Evolutionary conservation across 1,140 invertebrate genomes (phyloP), one percentile per base, ranked within the genome.

Genomic region (Panagrolaimus sp.): DNA sequence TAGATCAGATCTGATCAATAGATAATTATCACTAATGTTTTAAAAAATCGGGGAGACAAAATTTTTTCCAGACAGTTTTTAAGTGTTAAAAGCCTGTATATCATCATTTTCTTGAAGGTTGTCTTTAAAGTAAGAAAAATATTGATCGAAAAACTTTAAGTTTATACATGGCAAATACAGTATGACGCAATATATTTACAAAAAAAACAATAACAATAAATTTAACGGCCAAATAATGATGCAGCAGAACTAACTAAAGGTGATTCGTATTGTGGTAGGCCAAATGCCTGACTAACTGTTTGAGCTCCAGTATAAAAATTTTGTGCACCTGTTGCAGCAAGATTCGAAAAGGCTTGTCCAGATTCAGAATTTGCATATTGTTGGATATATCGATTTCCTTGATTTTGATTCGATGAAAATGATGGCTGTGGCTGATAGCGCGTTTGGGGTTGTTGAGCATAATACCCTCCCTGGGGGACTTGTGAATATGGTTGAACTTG

Each of bases 271-370:
- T 57, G 11, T 27, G 20, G 51, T 1, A 64, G 23, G 9, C 63
- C 63, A 20, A 64, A 64, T 11, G 63, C 63, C n/a, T 64, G 20
- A 5, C 63, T 31, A 0, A 64, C 63, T 5, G 38, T 23, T 64
- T 64, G 63, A 8, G 63, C 63, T 14, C 63, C 63, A 13, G 11
- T 64, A 9, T 44, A 46, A 20, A 64, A 64, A 25, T 23, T 46
- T 42, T 64, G 63, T 5, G 63, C 63, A 11, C 63, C 63, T 23
- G 38, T 42, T 23, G 44, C 63, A 8, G 63, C 63, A 23, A 64
- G 38, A 8, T 64, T 43, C 5, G 63, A 11, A 31, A 64, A 64
- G 11, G 38, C 20, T 16, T 25, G 16, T 16, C 16, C 16, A 0
- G 48, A 53, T 8, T 25, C 13, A 16, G 16, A 25, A 16, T 16